Base-by-base conservation (phyloP, 2,888 invertebrate genomes). In the Drosophila phalerata region DNA sequence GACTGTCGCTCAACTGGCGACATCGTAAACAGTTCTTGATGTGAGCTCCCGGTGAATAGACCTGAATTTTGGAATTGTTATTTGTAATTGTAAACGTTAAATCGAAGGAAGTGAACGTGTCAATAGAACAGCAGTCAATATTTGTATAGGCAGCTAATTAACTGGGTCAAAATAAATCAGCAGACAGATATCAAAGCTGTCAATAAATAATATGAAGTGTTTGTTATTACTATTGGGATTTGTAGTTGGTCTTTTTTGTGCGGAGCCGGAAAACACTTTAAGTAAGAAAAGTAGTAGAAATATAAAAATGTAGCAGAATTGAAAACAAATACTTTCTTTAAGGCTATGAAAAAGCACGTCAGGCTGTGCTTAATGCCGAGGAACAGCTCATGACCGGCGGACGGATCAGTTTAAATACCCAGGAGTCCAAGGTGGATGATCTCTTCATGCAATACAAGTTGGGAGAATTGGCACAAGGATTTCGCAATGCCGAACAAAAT, bases 341-440 rank as follows among this genome's bases (percentile, higher is more conserved):
- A 92, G 92, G 81, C 45, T 92, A 91, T 61, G 88, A 91, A 25
- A 85, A 90, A 51, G 90, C 90, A 0, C 90, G 92, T 3, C 81
- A 86, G 53, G 84, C 90, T 2, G 85, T 92, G 13, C 88, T 92
- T 15, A 76, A 69, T 15, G 90, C 91, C 1, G 92, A 92, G 81
- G 90, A 91, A 62, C 67, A 77, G 25, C 82, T 91, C 0, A 84
- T 85, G 60, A 91, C 89, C 10, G 92, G 92, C 10, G 92, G 92
- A 0, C 75, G 79, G n/a, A 71, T 91, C 13, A 58, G 75, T 0
- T 69, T 92, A 1, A 89, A 62, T 22, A 68, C 49, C 5, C 77
- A 80, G 42, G 92, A 92, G 70, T 30, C 79, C n/a, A 73, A 77
- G 25, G 92, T 81, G 0, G 86, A 92, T 45, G 78, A 87, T 22